phyloP scores from a whole-genome alignment of 2,888 invertebrate species.

The Amblyjoppa fuscipennis region DNA sequence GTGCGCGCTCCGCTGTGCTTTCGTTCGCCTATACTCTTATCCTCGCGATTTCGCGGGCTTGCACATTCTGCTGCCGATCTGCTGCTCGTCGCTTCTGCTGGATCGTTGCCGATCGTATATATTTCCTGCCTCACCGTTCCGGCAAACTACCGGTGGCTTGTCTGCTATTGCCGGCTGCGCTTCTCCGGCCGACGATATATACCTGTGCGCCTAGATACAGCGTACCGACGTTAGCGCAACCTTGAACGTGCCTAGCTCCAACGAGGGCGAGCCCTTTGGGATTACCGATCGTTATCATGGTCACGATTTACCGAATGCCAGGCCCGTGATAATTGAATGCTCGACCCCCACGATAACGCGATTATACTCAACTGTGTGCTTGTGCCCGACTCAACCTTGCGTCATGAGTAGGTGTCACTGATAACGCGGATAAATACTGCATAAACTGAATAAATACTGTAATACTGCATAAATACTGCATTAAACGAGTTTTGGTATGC shows the following conservation, averaged over 20 bases:
- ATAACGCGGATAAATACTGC: conserved; percentile 35
- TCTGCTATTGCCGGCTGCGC: conserved; percentile 42
- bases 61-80: conserved; percentile 20
- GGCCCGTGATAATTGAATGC: conserved; percentile 74
- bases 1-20: conserved; percentile 17
- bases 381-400: conserved; percentile 1
- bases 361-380: conserved; percentile 24
- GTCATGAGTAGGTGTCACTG: conserved; percentile 23
- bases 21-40: conserved; percentile 13
- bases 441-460: background rate
- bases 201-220: conserved; percentile 14
- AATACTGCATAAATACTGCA: background rate
- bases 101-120: conserved; percentile 72
- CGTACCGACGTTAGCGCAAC: conserved; percentile 70
- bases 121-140: conserved; percentile 78
- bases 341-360: conserved; percentile 56
- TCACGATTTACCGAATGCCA: conserved; percentile 75
- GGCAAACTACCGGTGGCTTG: conserved; percentile 73
- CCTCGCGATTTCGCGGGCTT: conserved; percentile 11
- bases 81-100: conserved; percentile 20
- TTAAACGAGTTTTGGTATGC: conserved; percentile 22
- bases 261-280: conserved; percentile 73
- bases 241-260: conserved; percentile 72
- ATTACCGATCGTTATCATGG: conserved; percentile 77
- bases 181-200: conserved; percentile 6